Base-by-base conservation (phyloP, 2,113 vertebrate genomes). In the Lepisosteus oculatus region DNA sequence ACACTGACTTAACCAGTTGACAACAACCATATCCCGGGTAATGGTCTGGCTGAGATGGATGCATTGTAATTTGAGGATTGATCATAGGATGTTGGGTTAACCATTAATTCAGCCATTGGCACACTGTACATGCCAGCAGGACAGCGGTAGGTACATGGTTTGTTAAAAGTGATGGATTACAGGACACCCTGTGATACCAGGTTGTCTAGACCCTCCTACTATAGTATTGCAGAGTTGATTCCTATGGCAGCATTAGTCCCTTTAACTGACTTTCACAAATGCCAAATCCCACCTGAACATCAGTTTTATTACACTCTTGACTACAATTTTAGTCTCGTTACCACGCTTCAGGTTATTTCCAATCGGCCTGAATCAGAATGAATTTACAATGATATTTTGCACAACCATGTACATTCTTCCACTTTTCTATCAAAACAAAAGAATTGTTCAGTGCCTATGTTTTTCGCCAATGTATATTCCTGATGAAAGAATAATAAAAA, bases 101-200 rank as follows among this genome's bases (percentile, higher is more conserved):
- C 61, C 75, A 69, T 84, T 81, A 80, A 69, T 75, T 74, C 17
- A 17, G 62, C 29, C 62, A 65, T 29, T 65, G n/a, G 62, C 62
- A 62, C 61, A 59, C 57, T 65, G 5, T 65, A 65, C 62, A 29
- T 65, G 3, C 6, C 85, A 68, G 80, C 74, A 42, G 85, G 85
- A 84, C 77, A 72, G 79, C 77, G 84, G 87, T 84, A 86, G 17
- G 42, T 4, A 65, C 29, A 65, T 42, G 17, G 17, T 29, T 65
- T 65, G 8, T 13, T 65, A 65, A 65, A 29, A 42, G n/a, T 65
- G 62, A 65, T 43, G 17, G 62, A 65, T 65, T n/a, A 43, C 62
- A 65, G 62, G 62, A 41, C 9, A 65, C 3, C 6, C 42, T 29
- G 62, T 41, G 1, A 11, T 41, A 65, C 29, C 62, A n/a, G 29